Base-by-base conservation (phyloP, 2,888 invertebrate species). In the Tanytarsus gracilentus region DNA sequence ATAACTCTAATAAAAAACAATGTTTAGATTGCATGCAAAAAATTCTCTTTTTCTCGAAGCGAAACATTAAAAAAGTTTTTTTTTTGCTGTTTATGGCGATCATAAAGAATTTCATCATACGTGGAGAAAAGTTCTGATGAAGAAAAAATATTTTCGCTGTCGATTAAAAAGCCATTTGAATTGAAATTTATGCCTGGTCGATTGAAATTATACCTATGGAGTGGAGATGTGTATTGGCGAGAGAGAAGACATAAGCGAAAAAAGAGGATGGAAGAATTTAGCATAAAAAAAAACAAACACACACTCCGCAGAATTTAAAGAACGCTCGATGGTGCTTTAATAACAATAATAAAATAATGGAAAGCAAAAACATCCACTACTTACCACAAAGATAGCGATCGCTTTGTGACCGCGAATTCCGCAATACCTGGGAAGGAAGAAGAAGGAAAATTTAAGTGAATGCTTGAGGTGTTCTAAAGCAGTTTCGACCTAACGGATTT, bases 311-410 rank as follows among this genome's bases (percentile, higher is more conserved):
- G n/a, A 16, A 40, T 40, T 11, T 40, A 16, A 16, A 40, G 16
- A 16, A 40, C 9, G n/a, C 8, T 21, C 14, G 36, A 40, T 9
- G 40, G 23, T 14, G 30, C 23, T 55, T 55, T 36, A 36, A 56
- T 40, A 40, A 44, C 2, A 18, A 44, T 8, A 9, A 44, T 1
- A 44, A 9, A 44, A 11, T 23, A 21, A 56, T 56, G 40, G 27
- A 30, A 30, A 40, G 14, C 16, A 56, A 40, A 48, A 56, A 39
- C 25, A 40, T 27, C 21, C 25, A 25, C 18, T 33, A 58, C 58
- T 58, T 18, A 58, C 58, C 58, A 40, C 58, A 58, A 27, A 58
- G 58, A 58, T 58, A 58, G 40, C 58, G 58, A 58, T 58, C 58
- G 16, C 58, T 58, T 58, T 58, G 58, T 40, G 58, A 58, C 48